Evolutionary conservation across 2,797 vertebrate species (phyloP).

Genomic region (Thaleichthys pacificus): DNA sequence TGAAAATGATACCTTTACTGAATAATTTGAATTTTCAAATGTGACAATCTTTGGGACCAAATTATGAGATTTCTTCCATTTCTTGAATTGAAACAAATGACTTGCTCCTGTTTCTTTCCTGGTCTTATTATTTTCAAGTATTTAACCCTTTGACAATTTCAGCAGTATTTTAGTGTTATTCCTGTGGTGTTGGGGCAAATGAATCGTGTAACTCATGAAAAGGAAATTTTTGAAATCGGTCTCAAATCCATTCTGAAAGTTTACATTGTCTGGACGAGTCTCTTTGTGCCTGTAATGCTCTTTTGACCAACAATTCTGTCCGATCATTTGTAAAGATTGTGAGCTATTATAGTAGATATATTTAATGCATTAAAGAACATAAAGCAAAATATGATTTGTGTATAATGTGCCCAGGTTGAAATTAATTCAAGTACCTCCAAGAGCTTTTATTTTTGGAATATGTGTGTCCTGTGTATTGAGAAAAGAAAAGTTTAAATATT

Average conservation of each 20-base stretch:
- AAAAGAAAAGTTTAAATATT: conserved; percentile 40
- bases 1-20: neutral
- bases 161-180: neutral
- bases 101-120: too few relatives aligned
- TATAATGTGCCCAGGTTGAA: conserved; percentile 48
- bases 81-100: neutral
- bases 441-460: conserved; percentile 69
- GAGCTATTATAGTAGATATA: conserved; percentile 55
- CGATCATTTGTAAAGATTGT: conserved; percentile 58
- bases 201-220: conserved; percentile 1
- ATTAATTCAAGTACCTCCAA: conserved; percentile 59
- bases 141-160: conserved; percentile 5
- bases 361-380: conserved; percentile 56
- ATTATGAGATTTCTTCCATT: conserved; percentile 3
- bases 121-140: neutral
- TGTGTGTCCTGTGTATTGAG: conserved; percentile 39
- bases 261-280: conserved; percentile 61
- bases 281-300: conserved; percentile 63
- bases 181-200: neutral
- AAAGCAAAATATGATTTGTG: conserved; percentile 43
- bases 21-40: conserved; percentile 20
- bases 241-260: conserved; percentile 42
- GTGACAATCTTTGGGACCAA: conserved; percentile 30
- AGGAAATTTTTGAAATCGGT: conserved; percentile 9
- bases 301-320: conserved; percentile 46